phyloP scores from a whole-genome alignment of 2,888 invertebrate species.

The Stenodera caucasica region DNA sequence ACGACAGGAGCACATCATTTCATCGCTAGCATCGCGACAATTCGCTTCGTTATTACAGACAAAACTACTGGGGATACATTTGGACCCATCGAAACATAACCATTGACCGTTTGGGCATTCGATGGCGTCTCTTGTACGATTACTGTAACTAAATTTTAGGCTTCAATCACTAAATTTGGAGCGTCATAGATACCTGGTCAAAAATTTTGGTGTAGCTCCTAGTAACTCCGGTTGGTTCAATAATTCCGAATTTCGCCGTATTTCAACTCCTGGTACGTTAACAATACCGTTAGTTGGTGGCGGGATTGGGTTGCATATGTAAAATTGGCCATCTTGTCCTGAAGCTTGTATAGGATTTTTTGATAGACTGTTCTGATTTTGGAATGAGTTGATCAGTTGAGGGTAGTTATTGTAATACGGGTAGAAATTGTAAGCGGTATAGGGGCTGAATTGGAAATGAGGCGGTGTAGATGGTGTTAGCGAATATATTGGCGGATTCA shows the following conservation, averaged over 20 bases:
- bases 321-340: conserved; percentile 48
- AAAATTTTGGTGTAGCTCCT: conserved; percentile 13
- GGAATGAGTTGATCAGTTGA: conserved; percentile 16
- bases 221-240: conserved; percentile 42
- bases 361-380: conserved; percentile 9
- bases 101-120: conserved; percentile 47
- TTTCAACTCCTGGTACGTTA: conserved; percentile 47
- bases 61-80: conserved; percentile 61
- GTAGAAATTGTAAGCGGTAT: conserved; percentile 23
- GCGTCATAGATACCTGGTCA: background rate
- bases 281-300: conserved; percentile 38
- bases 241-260: conserved; percentile 36
- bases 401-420: conserved; percentile 1
- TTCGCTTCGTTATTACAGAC: conserved; percentile 77
- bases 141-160: conserved; percentile 32
- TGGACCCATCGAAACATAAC: conserved; percentile 48
- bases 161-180: background rate
- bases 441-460: conserved; percentile 17
- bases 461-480: conserved; percentile 27
- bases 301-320: conserved; percentile 50
- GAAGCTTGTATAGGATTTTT: conserved; percentile 37
- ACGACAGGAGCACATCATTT: conserved; percentile 71
- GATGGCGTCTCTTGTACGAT: conserved; percentile 38
- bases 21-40: conserved; percentile 79
- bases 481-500: conserved; percentile 42